These are phyloP conservation scores for Cryptus armator DNA, from an alignment of 2,888 invertebrate species.

Conservation along the genomic window DNA sequence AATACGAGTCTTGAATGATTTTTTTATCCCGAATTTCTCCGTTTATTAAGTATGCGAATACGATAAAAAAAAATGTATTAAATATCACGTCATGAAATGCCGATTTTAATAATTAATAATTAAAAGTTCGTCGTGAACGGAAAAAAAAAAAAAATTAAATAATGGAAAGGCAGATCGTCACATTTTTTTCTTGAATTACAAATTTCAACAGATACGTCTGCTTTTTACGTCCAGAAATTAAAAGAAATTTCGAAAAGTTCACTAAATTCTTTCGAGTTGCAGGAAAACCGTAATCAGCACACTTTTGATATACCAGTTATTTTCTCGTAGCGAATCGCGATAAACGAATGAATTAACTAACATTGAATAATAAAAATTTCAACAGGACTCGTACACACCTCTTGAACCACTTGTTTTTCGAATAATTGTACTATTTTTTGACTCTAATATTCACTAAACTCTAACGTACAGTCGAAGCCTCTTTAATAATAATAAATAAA, in stretches of 20 bases:
- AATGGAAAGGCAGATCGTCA: not conserved
- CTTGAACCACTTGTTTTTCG: not conserved
- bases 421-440: slow-evolving; percentile 3
- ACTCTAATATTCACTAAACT: not conserved
- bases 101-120: not conserved
- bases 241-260: no score
- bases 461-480: not conserved
- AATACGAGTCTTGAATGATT: not conserved
- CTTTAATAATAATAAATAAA: not conserved
- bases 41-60: not conserved
- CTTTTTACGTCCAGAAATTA: no score
- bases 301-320: no score
- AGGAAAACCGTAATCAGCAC: no score
- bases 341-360: no score
- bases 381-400: not conserved
- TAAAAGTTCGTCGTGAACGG: not conserved
- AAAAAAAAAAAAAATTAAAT: not conserved
- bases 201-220: no score
- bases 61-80: not conserved
- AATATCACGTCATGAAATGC: not conserved
- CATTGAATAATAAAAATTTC: no score
- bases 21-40: not conserved
- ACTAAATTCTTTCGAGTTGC: no score
- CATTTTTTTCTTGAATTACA: not conserved
- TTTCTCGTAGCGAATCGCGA: no score